A percentile compares a stretch with the other conserved stretches of the same genome.
Conservation (phyloP, 1,140 invertebrate species). For the Anastatus disparis region DNA sequence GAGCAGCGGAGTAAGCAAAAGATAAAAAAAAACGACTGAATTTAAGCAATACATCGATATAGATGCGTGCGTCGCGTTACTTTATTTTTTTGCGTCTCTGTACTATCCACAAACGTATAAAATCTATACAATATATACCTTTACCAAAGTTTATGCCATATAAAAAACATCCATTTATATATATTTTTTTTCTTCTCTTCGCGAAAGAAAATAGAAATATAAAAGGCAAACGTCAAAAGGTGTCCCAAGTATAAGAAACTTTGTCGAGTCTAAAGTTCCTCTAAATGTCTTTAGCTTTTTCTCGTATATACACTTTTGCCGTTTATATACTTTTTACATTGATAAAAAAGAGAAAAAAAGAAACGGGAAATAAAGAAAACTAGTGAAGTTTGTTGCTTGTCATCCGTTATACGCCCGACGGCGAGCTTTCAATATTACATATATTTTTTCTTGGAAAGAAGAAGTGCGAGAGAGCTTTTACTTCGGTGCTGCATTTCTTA, state of each 20-base stretch:
- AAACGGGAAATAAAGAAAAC: too few species aligned
- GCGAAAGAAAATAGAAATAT: slow-evolving; percentile 4
- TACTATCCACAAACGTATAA: slow-evolving; percentile 45
- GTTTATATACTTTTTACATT: too few species aligned
- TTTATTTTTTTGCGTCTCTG: neutral
- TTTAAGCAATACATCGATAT: slow-evolving; percentile 1
- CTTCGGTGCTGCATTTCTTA: slow-evolving; percentile 28
- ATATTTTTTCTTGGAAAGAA: too few species aligned
- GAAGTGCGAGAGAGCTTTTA: neutral
- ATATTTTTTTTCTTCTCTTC: slow-evolving; percentile 39
- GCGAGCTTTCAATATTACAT: slow-evolving; percentile 39
- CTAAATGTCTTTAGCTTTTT: slow-evolving; percentile 56
- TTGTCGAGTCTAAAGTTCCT: slow-evolving; percentile 55
- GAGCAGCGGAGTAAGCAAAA: slow-evolving; percentile 44
- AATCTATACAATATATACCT: slow-evolving; percentile 53
- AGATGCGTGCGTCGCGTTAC: slow-evolving; percentile 28
- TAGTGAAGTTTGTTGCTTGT: slow-evolving; percentile 6
- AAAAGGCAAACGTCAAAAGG: slow-evolving; percentile 34
- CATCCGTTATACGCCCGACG: slow-evolving; percentile 20
- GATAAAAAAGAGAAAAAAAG: too few species aligned
- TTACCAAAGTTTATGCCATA: slow-evolving; percentile 52
- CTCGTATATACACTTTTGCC: slow-evolving; percentile 42
- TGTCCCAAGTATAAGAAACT: slow-evolving; percentile 42
- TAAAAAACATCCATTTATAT: slow-evolving; percentile 50
- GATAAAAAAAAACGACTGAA: slow-evolving; percentile 9